A percentile compares a stretch with the other conserved stretches of the same genome.
phyloP scores from a whole-genome alignment of 2,888 invertebrate genomes.

The Clusia tigrina region DNA sequence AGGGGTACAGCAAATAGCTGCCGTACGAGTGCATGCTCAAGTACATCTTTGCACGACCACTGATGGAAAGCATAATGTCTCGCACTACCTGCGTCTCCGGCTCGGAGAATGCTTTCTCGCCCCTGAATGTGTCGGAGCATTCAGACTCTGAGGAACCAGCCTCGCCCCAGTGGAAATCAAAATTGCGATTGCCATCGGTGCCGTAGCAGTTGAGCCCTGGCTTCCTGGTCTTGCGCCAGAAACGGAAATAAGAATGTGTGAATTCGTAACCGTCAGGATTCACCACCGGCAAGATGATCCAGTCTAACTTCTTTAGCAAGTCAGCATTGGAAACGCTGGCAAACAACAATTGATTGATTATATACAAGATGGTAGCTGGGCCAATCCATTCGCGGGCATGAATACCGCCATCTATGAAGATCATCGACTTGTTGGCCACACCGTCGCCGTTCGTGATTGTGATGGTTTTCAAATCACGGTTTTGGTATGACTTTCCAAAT shows the following conservation, averaged over 20 bases:
- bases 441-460: conserved; percentile 69
- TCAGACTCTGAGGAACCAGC: conserved; percentile 57
- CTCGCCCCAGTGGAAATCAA: conserved; percentile 70
- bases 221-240: conserved; percentile 71
- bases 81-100: conserved; percentile 69
- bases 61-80: conserved; percentile 66
- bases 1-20: conserved; percentile 71
- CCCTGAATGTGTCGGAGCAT: conserved; percentile 70
- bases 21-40: conserved; percentile 78
- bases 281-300: conserved; percentile 72
- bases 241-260: conserved; percentile 64
- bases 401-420: conserved; percentile 69
- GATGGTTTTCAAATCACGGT: conserved; percentile 68
- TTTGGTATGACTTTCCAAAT: conserved; percentile 70
- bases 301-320: conserved; percentile 70
- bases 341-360: conserved; percentile 69
- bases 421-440: conserved; percentile 63
- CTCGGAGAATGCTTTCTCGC: conserved; percentile 71
- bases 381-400: conserved; percentile 78
- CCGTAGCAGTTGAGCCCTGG: conserved; percentile 62
- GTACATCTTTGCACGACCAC: conserved; percentile 68
- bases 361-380: conserved; percentile 69
- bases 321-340: conserved; percentile 63
- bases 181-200: conserved; percentile 74
- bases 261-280: conserved; percentile 80